Base-by-base conservation (phyloP, 2,113 vertebrate genomes). In the Oryctolagus cuniculus region DNA sequence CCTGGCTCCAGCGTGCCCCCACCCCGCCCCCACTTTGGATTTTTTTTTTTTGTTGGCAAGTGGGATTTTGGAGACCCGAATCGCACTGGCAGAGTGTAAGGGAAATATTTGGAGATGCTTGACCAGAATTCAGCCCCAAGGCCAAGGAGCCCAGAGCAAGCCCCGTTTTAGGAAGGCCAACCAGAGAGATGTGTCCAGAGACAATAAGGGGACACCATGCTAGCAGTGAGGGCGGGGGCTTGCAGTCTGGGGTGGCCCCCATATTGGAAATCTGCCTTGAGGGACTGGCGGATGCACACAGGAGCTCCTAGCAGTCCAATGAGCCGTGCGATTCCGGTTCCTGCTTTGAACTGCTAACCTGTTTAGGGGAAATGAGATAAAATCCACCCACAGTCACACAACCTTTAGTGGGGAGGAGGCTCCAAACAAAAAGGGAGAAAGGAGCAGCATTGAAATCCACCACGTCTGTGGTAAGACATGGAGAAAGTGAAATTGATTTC, bases 81-180 rank as follows among this genome's bases (percentile, higher is more conserved):
- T 16, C 16, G 63, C 0, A 0, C 58, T 73, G 61, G 70, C 16
- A 34, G 31, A 24, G 10, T 6, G 0, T 19, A 36, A 49, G 29
- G 66, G 66, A 79, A 66, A 31, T 34, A 24, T 1, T 17, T 89
- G 29, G 63, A 49, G 36, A 15, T 5, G 4, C 10, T 38, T 53
- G 78, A n/a, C 31, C 55, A 25, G 72, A 82, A 88, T 78, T 87
- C 82, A 83, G 67, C 44, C 38, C 69, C 67, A 31, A 66, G 10
- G 19, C 13, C 29, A 29, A 44, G 79, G 75, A 85, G 34, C 55
- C 38, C 72, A 25, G 8, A 44, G 61, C 13, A n/a, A 44, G 53
- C 49, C 21, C 0, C 31, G 10, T 21, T 78, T 66, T 27, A n/a
- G 49, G 78, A 21, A 53, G 15, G 49, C 80, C 61, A 55, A 36